Evolutionary conservation across 1,140 invertebrate species (phyloP).

Genomic region (Metopolophium dirhodum): DNA sequence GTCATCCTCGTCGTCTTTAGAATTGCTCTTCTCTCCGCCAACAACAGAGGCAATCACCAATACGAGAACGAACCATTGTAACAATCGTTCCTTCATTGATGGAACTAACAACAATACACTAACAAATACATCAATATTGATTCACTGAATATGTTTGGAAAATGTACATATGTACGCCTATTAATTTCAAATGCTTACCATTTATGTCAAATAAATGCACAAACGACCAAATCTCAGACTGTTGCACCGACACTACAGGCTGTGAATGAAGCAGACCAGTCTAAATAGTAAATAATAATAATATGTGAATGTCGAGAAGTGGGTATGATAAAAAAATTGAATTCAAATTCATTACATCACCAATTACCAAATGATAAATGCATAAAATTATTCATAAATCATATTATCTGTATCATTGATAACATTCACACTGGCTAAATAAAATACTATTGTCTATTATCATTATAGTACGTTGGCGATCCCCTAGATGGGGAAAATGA

Average conservation of each 20-base stretch:
- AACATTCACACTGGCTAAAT: not conserved
- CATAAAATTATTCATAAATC: not conserved
- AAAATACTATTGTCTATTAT: not conserved
- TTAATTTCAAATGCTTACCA: not conserved
- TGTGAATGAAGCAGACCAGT: not conserved
- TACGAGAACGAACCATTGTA: not conserved
- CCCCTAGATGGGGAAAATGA: constrained; percentile 36
- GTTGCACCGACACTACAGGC: not conserved
- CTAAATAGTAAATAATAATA: not conserved
- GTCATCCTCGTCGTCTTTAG: constrained; percentile 37
- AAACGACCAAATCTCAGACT: not conserved
- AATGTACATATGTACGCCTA: not conserved
- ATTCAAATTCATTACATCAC: constrained; percentile 54
- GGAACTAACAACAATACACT: not conserved
- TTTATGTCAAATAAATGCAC: not conserved
- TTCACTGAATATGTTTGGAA: not conserved
- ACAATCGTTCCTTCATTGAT: constrained; percentile 53
- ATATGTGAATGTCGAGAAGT: not conserved
- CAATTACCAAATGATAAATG: not conserved
- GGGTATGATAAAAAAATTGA: not conserved
- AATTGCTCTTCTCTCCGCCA: not conserved
- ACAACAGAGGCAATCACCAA: not conserved
- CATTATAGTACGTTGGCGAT: not conserved
- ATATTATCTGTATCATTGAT: constrained; percentile 38
- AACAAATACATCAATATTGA: not conserved